A percentile compares a stretch with the other conserved stretches of the same genome.
phyloP scores from a whole-genome alignment of 2,888 invertebrate species.

The Amblyjoppa fuscipennis region DNA sequence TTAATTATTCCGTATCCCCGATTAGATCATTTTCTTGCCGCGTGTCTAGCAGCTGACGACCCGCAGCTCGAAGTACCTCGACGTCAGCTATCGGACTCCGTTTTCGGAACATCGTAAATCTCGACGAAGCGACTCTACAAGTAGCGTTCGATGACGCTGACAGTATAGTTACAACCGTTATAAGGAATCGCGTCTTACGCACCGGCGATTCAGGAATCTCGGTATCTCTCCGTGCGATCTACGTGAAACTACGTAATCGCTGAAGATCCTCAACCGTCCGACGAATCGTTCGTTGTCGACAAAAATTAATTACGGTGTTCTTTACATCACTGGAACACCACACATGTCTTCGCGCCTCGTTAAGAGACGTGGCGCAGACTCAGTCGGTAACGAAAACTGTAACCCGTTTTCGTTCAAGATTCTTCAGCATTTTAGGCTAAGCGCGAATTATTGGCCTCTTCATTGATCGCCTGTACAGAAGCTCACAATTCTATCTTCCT shows the following conservation, averaged over 20 bases:
- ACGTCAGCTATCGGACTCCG: neutral
- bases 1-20: conserved; percentile 58
- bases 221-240: conserved; percentile 35
- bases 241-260: conserved; percentile 14
- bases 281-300: neutral
- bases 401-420: too few relatives aligned
- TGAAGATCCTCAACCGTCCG: conserved; percentile 19
- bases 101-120: conserved; percentile 39
- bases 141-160: neutral
- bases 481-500: too few relatives aligned
- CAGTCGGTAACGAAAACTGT: too few relatives aligned
- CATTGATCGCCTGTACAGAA: too few relatives aligned
- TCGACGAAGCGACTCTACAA: neutral
- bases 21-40: conserved; percentile 52
- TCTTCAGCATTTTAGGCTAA: too few relatives aligned
- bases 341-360: too few relatives aligned
- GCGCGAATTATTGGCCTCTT: too few relatives aligned
- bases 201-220: conserved; percentile 33
- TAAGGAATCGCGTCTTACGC: conserved; percentile 26
- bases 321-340: too few relatives aligned
- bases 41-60: conserved; percentile 32
- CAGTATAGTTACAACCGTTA: neutral
- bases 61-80: neutral
- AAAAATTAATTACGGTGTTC: neutral
- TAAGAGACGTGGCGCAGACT: too few relatives aligned